Evolutionary conservation across 2,888 invertebrate species (phyloP).

Genomic region (Augiades crinisus): DNA sequence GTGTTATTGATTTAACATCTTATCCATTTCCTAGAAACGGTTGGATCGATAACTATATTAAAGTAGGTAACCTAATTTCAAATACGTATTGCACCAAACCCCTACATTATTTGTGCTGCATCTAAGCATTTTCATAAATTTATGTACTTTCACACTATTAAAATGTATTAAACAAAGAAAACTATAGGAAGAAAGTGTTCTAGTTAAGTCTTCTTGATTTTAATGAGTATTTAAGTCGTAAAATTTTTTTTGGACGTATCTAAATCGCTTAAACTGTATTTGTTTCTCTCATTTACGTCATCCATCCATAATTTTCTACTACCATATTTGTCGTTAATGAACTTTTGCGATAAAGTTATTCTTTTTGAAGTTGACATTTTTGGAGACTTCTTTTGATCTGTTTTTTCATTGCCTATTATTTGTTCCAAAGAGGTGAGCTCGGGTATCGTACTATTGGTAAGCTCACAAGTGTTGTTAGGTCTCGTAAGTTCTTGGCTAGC

Average conservation of each 20-base stretch:
- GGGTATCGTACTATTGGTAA: constrained; percentile 65
- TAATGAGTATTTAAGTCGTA: constrained; percentile 4
- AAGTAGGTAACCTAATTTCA: constrained; percentile 20
- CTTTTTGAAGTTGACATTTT: constrained; percentile 61
- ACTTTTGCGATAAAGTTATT: constrained; percentile 75
- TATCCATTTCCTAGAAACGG: constrained; percentile 47
- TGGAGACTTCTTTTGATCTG: constrained; percentile 61
- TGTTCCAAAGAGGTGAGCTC: constrained; percentile 76
- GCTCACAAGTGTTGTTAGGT: constrained; percentile 42
- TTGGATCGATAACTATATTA: constrained; percentile 55
- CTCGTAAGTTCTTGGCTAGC: constrained; percentile 68
- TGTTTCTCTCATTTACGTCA: constrained; percentile 59
- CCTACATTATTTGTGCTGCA: constrained; percentile 51
- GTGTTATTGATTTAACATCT: constrained; percentile 58
- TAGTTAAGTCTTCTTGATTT: background rate
- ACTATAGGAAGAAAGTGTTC: constrained; percentile 8
- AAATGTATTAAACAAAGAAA: constrained; percentile 36
- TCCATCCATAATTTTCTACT: constrained; percentile 74
- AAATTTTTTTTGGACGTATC: constrained; percentile 62
- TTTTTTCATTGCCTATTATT: constrained; percentile 58
- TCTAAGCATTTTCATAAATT: constrained; percentile 15
- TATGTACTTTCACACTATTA: constrained; percentile 51
- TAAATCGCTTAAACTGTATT: constrained; percentile 53
- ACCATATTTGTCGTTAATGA: constrained; percentile 78
- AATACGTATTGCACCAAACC: constrained; percentile 26